Conservation (phyloP, 2,888 invertebrate genomes). For the Drosophila eohydei region DNA sequence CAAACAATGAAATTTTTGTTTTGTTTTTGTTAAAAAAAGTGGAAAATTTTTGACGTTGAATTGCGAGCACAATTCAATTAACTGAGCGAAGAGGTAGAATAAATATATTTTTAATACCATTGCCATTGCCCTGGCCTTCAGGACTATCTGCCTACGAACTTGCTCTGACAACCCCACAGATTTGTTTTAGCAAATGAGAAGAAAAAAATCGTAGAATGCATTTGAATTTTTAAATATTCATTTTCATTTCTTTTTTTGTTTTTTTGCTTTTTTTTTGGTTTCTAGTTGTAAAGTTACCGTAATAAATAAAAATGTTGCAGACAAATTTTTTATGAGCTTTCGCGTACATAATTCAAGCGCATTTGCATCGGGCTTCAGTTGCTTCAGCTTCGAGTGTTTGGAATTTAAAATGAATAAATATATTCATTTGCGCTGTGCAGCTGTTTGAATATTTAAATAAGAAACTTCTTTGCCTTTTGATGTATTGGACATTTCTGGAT, state of each 20-base stretch:
- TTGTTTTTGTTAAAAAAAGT: constrained; percentile 77
- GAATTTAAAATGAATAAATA: not conserved
- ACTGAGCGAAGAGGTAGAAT: constrained; percentile 32
- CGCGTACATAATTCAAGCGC: constrained; percentile 22
- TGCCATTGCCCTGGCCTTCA: constrained; percentile 30
- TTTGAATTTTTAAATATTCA: constrained; percentile 47
- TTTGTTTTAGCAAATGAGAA: constrained; percentile 11
- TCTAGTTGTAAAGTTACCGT: constrained; percentile 32
- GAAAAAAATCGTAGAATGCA: constrained; percentile 46
- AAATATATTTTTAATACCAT: constrained; percentile 53
- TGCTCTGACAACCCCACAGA: constrained; percentile 22
- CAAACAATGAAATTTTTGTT: constrained; percentile 70
- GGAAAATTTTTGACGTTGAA: constrained; percentile 60
- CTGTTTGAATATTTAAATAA: constrained; percentile 1
- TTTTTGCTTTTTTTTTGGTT: constrained; percentile 5
- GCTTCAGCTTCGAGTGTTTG: not conserved
- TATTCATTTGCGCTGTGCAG: not conserved
- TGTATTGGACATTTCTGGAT: no score
- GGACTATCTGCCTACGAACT: constrained; percentile 9
- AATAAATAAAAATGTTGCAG: constrained; percentile 64
- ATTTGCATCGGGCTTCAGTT: not conserved
- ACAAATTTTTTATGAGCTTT: constrained; percentile 33
- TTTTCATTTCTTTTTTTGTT: constrained; percentile 12
- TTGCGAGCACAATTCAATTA: constrained; percentile 71
- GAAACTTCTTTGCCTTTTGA: no score